Evolutionary conservation across 2,888 invertebrate species (phyloP).

Genomic region (Nowickia ferox): DNA sequence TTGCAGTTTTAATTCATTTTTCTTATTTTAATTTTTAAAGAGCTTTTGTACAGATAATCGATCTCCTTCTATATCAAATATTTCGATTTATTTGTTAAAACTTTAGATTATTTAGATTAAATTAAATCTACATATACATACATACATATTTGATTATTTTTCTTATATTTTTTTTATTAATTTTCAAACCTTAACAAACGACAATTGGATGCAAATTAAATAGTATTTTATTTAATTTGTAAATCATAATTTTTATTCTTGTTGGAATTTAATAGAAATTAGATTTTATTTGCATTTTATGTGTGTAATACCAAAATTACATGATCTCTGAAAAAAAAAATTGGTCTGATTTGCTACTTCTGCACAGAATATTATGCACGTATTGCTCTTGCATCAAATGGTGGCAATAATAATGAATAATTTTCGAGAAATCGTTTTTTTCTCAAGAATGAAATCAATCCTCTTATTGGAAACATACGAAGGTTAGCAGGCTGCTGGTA

Average conservation of each 20-base stretch:
- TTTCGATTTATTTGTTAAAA: neutral
- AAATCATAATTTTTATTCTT: neutral
- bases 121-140: conserved; percentile 35
- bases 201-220: conserved; percentile 26
- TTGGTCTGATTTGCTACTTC: no score
- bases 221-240: neutral
- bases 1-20: neutral
- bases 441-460: no score
- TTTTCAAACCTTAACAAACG: conserved; percentile 44
- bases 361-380: no score
- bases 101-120: neutral
- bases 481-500: no score
- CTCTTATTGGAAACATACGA: no score
- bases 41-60: neutral
- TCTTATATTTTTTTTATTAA: neutral
- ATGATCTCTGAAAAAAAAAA: no score
- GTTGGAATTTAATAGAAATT: neutral
- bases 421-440: no score
- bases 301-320: neutral
- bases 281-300: neutral
- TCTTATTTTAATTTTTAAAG: neutral
- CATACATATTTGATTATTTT: conserved; percentile 12
- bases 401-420: no score
- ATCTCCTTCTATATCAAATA: neutral
- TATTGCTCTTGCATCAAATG: no score